Conservation (phyloP, 1,140 invertebrate genomes). For the Brachionus rotundiformis region DNA sequence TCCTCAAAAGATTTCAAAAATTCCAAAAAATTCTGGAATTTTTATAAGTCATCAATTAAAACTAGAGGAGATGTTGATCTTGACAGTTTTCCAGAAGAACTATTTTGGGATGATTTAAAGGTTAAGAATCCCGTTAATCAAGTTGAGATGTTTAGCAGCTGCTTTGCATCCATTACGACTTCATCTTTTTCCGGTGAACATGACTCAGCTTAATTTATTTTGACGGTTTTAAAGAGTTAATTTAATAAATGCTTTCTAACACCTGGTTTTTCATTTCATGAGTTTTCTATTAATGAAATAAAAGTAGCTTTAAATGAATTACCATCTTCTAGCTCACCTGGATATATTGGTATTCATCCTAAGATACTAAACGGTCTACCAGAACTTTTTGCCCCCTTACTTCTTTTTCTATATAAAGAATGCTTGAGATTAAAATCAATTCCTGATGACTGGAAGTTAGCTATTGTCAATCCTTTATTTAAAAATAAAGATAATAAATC, state of each 20-base stretch:
- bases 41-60: too few relatives aligned
- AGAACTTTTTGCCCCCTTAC: too few relatives aligned
- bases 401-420: neutral
- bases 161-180: neutral
- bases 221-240: neutral
- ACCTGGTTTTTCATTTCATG: too few relatives aligned
- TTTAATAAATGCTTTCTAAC: neutral
- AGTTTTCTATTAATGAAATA: neutral
- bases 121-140: neutral
- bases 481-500: neutral
- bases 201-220: neutral
- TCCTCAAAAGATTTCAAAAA: too few relatives aligned
- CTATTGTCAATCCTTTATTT: too few relatives aligned
- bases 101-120: neutral
- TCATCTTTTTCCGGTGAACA: neutral
- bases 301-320: neutral
- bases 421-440: too few relatives aligned
- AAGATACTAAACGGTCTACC: too few relatives aligned
- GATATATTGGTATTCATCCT: too few relatives aligned
- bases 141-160: neutral
- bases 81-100: neutral
- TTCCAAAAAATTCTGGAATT: too few relatives aligned
- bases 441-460: too few relatives aligned
- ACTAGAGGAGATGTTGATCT: too few relatives aligned
- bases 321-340: neutral